Evolutionary conservation across 2,797 vertebrate species (phyloP), one percentile per base, ranked within the genome.

Genomic region (Lutjanus campechanus): DNA sequence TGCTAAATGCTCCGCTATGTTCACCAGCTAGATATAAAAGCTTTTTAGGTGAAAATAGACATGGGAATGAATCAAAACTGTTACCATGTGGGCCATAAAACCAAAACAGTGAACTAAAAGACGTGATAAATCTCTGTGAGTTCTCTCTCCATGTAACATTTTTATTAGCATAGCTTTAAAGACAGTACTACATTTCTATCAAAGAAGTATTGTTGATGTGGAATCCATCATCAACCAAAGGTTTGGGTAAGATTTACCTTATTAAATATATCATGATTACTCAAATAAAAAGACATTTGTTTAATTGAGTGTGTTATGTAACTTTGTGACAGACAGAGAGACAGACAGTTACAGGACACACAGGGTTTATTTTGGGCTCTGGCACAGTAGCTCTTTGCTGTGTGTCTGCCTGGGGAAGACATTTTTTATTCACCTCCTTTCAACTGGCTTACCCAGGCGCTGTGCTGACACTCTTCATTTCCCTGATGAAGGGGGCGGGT

Each of bases 381-480:
- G 77, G 79, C 85, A 65, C 80, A 43, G 73, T 43, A 73, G 68
- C 81, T 83, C 73, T 71, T 64, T 82, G 82, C 79, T 69, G 68
- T 54, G 46, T 59, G 71, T 80, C 84, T 89, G 83, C 87, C 75
- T 58, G 51, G 77, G 70, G 83, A 91, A 89, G 87, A 66, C 86
- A 85, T 91, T 83, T 92, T 89, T 86, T 88, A 91, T 90, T 87
- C 87, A 87, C 85, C 82, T 82, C 81, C 79, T 89, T 89, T 92
- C 68, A 88, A 72, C 74, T 64, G 77, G 73, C 83, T 84, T 73
- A 73, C 84, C 67, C 69, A 60, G 44, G 69, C 69, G 10, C 82
- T 85, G 76, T 79, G 81, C 86, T 85, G 84, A 91, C 88, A 77
- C 79, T 50, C 25, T 77, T 91, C 82, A 70, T 93, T 88, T 81